phyloP scores from a whole-genome alignment of 2,888 invertebrate genomes.

The Scrobipalpa costella region DNA sequence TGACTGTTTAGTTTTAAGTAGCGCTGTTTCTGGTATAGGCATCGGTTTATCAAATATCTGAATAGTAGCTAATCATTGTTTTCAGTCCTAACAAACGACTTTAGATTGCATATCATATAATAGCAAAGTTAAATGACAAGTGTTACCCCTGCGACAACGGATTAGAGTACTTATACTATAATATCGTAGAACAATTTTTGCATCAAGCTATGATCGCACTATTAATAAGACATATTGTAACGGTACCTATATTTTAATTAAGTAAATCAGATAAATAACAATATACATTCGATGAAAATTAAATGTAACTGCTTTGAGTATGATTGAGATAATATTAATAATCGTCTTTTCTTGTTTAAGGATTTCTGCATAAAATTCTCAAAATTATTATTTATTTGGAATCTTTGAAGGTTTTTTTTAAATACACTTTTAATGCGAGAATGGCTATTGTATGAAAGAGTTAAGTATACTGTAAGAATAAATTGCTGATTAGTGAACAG shows the following conservation, averaged over 20 bases:
- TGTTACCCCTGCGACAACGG: slow-evolving; percentile 9
- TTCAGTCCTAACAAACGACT: slow-evolving; percentile 18
- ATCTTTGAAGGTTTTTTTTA: not conserved
- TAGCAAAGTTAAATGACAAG: not conserved
- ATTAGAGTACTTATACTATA: not conserved
- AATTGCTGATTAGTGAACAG: slow-evolving; percentile 4
- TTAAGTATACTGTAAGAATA: slow-evolving; percentile 1
- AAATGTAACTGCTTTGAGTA: too few relatives aligned
- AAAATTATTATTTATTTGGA: not conserved
- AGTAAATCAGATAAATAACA: not conserved
- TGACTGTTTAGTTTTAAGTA: slow-evolving; percentile 31
- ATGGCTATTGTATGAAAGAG: slow-evolving; percentile 3
- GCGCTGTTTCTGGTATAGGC: slow-evolving; percentile 21
- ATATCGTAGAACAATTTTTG: not conserved
- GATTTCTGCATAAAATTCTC: not conserved
- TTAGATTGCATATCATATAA: slow-evolving; percentile 12
- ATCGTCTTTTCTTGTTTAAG: not conserved
- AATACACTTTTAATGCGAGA: not conserved
- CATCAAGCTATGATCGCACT: slow-evolving; percentile 3
- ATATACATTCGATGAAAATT: too few relatives aligned
- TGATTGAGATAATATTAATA: too few relatives aligned
- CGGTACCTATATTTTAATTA: too few relatives aligned
- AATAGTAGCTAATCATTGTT: slow-evolving; percentile 4
- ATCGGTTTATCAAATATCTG: not conserved
- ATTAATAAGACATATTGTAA: not conserved